Conservation (phyloP, 1,140 invertebrate genomes). For the Papilio machaon region DNA sequence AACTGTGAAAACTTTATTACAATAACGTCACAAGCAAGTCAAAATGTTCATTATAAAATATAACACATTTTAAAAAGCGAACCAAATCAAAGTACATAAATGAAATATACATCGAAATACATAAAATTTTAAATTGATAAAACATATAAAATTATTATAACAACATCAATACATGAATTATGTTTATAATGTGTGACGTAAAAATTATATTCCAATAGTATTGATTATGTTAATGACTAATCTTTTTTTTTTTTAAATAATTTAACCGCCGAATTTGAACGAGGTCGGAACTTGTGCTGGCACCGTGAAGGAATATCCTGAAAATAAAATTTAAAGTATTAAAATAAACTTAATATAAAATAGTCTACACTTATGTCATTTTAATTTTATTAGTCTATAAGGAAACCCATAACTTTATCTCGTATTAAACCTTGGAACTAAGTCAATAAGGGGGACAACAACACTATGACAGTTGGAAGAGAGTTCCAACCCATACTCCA, state of each 20-base stretch:
- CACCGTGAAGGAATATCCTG: constrained; percentile 79
- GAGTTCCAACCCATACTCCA: no score
- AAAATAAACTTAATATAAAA: background rate
- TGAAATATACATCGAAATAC: background rate
- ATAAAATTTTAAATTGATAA: constrained; percentile 11
- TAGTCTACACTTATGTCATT: no score
- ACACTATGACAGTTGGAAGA: no score
- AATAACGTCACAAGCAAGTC: background rate
- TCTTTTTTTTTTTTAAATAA: background rate
- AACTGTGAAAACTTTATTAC: background rate
- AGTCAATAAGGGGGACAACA: no score
- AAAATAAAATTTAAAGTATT: constrained; percentile 46
- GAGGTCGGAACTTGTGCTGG: constrained; percentile 78
- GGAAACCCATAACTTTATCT: no score
- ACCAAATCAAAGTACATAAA: background rate
- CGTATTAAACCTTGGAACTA: no score
- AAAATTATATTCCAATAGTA: background rate
- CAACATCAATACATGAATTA: background rate
- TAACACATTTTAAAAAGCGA: background rate
- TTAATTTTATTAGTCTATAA: no score
- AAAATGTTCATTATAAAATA: background rate
- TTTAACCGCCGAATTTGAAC: constrained; percentile 79
- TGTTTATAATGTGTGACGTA: background rate
- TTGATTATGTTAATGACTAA: constrained; percentile 3
- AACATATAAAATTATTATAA: constrained; percentile 11